These are phyloP conservation scores for Zaprionus bogoriensis DNA, from an alignment of 2,888 invertebrate species.

Conservation along the genomic window DNA sequence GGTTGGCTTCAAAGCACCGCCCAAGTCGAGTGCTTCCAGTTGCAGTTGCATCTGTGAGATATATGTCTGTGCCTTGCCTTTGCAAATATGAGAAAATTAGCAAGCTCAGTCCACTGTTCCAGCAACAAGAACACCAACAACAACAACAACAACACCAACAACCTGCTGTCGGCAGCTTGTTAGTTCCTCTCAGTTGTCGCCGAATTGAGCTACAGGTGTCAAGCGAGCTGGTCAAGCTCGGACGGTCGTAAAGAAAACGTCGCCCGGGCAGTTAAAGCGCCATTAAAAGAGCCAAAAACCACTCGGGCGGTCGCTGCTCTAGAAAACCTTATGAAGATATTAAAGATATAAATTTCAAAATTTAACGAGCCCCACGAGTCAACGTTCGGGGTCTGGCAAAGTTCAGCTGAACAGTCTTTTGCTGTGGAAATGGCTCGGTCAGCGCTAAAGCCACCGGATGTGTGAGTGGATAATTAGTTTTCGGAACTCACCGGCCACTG, in stretches of 20 bases:
- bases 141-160: slow-evolving; percentile 18
- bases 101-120: slow-evolving; percentile 11
- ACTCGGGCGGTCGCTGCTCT: slow-evolving; percentile 40
- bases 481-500: slow-evolving; percentile 12
- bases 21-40: slow-evolving; percentile 1
- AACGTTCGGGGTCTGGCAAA: slow-evolving; percentile 40
- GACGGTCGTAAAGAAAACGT: slow-evolving; percentile 57
- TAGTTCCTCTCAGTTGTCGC: slow-evolving; percentile 35
- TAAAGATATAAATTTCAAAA: slow-evolving; percentile 45
- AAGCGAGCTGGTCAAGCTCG: slow-evolving; percentile 62
- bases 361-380: slow-evolving; percentile 68
- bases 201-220: slow-evolving; percentile 71
- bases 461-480: slow-evolving; percentile 49
- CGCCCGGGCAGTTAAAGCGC: slow-evolving; percentile 54
- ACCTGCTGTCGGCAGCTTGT: slow-evolving; percentile 10
- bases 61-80: slow-evolving; percentile 1
- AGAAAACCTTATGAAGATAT: slow-evolving; percentile 49
- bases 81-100: slow-evolving; percentile 48
- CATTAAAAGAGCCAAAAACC: slow-evolving; percentile 53
- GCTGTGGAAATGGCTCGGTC: slow-evolving; percentile 15
- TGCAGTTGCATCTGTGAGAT: slow-evolving; percentile 33
- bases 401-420: slow-evolving; percentile 50
- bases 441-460: slow-evolving; percentile 52
- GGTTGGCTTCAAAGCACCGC: slow-evolving; percentile 46
- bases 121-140: not conserved